Conservation (phyloP, 2,797 vertebrate species). For the Lacerta agilis region DNA sequence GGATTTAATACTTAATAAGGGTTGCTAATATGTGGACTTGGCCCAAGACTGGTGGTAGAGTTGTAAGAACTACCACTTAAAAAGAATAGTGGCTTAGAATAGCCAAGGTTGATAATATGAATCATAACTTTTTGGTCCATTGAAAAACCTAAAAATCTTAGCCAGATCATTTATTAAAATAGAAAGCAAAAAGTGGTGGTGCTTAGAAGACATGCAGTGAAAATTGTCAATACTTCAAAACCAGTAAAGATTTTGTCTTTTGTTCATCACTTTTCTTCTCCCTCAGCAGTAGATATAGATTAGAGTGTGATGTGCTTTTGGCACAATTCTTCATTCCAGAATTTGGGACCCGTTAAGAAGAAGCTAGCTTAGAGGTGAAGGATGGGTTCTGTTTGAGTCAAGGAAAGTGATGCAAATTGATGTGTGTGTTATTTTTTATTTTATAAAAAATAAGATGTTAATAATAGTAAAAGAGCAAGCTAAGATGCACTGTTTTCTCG, state of each 20-base stretch:
- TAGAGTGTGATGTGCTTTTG: not conserved
- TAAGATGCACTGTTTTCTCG: not conserved
- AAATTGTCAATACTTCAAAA: not conserved
- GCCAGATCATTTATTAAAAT: not conserved
- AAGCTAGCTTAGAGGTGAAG: not conserved
- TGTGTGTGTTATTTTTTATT: too few species aligned
- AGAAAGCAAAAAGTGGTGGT: not conserved
- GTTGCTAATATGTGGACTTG: not conserved
- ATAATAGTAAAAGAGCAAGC: too few species aligned
- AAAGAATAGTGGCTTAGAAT: too few species aligned
- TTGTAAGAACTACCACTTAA: not conserved
- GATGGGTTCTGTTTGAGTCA: not conserved
- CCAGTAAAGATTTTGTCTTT: not conserved
- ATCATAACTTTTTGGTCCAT: not conserved
- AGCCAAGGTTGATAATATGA: rapidly evolving
- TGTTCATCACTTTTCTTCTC: too few species aligned
- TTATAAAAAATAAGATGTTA: not conserved
- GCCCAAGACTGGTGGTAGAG: not conserved
- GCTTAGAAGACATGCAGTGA: not conserved
- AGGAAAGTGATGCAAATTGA: not conserved
- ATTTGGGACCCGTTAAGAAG: not conserved
- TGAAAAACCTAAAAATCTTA: not conserved
- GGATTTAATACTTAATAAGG: slow-evolving; percentile 1
- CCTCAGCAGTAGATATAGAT: not conserved
- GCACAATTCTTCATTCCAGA: not conserved